Evolutionary conservation across 2,888 invertebrate genomes (phyloP), one percentile per base, ranked within the genome.

Genomic region (Liodrosophila aerea): DNA sequence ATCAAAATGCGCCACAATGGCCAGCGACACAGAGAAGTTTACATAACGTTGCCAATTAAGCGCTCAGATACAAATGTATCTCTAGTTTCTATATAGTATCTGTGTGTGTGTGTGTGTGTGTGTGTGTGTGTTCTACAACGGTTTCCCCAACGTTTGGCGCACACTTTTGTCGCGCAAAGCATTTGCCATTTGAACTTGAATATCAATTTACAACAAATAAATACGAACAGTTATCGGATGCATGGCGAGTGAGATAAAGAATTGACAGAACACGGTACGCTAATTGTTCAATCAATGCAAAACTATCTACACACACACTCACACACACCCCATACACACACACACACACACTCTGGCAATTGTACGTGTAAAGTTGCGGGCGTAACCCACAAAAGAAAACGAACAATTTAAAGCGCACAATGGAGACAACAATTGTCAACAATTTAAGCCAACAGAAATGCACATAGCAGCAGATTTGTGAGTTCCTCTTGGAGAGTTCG

Each of bases 161-260:
- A 11, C 39, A 39, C 18, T 39, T 22, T 39, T 39, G 39, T 39
- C 78, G 85, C 85, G 85, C 78, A 85, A 81, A 83, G 50, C 68
- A 83, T 83, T 82, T 83, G 84, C 52, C 83, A 83, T 81, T 82
- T 87, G 88, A 88, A 87, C 88, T 87, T 87, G 87, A 88, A 82
- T 83, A 87, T 82, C 86, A 88, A 87, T 88, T 88, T 82, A 86
- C 87, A 86, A 81, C 78, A 73, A 73, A 67, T 8, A 49, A 34
- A 41, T 22, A 7, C 47, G 22, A 34, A 31, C 61, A 66, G 62
- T 63, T 74, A 73, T 74, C 54, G 58, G 54, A 64, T 61, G 69
- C 64, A 53, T 34, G 27, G 37, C 27, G 33, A 56, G 58, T 50
- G 60, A 64, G 47, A 65, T 53, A 65, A 54, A 63, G 33, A 67